Base-by-base conservation (phyloP, 2,113 vertebrate genomes). In the Monopterus albus region DNA sequence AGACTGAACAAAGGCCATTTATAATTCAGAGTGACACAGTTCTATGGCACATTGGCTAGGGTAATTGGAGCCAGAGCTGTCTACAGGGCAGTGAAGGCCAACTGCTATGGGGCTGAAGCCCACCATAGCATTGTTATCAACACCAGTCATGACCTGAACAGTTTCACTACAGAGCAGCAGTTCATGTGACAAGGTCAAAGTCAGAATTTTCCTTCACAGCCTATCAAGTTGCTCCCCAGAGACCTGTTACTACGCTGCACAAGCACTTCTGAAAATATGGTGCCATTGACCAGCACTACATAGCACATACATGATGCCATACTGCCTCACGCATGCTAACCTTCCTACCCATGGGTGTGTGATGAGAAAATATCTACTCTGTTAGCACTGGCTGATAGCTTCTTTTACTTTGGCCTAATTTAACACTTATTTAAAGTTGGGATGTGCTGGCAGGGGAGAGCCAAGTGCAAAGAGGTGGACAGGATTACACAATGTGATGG, bases 1-100 rank as follows among this genome's bases (percentile, higher is more conserved):
- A 92, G 86, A 79, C 84, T 86, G 84, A 88, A 92, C 92, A 93
- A 92, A 89, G 73, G 67, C 57, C 83, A 92, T 94, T 65, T 80
- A 92, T 93, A 91, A 93, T 94, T 91, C 71, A 92, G 74, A 67
- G 45, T 64, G 78, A 90, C 85, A 88, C 85, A 78, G 78, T 85
- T 91, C 87, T 73, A 71, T n/a, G 45, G 82, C 87, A 86, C 77
- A 78, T 65, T 79, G 86, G 85, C 75, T 73, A 21, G 70, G 69
- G 85, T 89, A 92, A 91, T 73, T 83, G 84, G 84, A 91, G 78
- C 84, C 84, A 72, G 58, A 81, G 57, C 56, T 75, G 87, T 86
- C 84, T 56, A 56, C 73, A 50, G 87, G 85, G 78, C 59, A 72
- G 33, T 53, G 67, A 55, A 75, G 73, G 73, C 64, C 75, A 57